These are phyloP conservation scores for Leptinotarsa texana DNA, from an alignment of 1,140 invertebrate species.

Conservation along the genomic window DNA sequence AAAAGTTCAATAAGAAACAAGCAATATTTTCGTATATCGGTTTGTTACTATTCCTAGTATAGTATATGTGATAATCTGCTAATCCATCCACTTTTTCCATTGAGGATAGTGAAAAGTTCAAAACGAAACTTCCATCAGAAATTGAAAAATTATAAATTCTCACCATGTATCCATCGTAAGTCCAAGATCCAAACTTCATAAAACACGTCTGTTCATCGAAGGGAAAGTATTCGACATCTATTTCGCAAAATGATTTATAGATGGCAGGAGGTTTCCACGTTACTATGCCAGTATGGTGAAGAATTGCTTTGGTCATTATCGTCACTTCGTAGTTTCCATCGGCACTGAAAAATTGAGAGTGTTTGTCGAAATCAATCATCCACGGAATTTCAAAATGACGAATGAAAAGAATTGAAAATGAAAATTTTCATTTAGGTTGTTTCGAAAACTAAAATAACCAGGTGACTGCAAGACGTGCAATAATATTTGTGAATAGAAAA, in stretches of 20 bases:
- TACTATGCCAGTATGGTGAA: slow-evolving; percentile 90
- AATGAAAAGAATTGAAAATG: too few species aligned
- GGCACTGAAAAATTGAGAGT: slow-evolving; percentile 67
- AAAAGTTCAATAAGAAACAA: too few species aligned
- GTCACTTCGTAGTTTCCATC: slow-evolving; percentile 98
- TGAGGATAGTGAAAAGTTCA: background rate
- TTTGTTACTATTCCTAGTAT: too few species aligned
- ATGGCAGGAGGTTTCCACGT: slow-evolving; percentile 97
- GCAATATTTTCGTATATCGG: too few species aligned
- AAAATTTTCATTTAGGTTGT: too few species aligned
- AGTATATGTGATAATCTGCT: too few species aligned
- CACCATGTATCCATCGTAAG: slow-evolving; percentile 90
- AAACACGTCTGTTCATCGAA: slow-evolving; percentile 95
- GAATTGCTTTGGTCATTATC: slow-evolving; percentile 94
- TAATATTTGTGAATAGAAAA: too few species aligned
- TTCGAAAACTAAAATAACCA: too few species aligned
- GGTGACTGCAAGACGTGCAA: too few species aligned
- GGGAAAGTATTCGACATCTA: slow-evolving; percentile 95
- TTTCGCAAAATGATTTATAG: slow-evolving; percentile 97
- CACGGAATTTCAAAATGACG: too few species aligned
- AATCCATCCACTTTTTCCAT: background rate
- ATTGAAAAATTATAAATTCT: slow-evolving; percentile 50
- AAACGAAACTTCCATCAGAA: background rate
- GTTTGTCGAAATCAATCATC: too few species aligned
- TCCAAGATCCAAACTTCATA: slow-evolving; percentile 97